Conservation (phyloP, 2,113 vertebrate species). For the Tamias sibiricus region DNA sequence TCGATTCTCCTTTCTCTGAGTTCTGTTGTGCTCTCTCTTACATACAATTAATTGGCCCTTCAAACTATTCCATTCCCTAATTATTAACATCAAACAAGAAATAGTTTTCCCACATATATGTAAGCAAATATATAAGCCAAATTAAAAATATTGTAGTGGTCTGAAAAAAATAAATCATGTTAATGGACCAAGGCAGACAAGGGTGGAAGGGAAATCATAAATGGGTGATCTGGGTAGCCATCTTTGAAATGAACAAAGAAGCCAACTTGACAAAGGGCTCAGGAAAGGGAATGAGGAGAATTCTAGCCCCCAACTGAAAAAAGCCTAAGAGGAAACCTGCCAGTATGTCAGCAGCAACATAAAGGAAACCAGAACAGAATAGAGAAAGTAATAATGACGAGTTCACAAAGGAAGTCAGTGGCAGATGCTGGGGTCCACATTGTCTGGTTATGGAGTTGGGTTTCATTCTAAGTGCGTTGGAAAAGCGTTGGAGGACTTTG, state of each 20-base stretch:
- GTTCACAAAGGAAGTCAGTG: not conserved
- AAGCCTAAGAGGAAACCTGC: not conserved
- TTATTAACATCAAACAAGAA: not conserved
- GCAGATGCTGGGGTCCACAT: not conserved
- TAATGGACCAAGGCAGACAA: not conserved
- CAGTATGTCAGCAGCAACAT: not conserved
- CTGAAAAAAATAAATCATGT: not conserved
- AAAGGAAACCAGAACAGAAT: not conserved
- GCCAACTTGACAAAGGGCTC: not conserved
- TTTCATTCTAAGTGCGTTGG: not conserved
- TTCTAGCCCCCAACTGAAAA: not conserved
- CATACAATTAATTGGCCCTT: not conserved
- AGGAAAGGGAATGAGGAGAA: not conserved
- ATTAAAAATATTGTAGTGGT: not conserved
- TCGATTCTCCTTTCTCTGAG: not conserved
- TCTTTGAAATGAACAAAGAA: constrained; percentile 10
- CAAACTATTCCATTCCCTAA: not conserved
- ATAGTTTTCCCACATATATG: not conserved
- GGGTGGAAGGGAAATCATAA: not conserved
- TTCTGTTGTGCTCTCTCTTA: not conserved
- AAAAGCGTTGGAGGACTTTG: not conserved
- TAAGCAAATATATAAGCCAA: not conserved
- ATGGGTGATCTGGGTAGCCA: not conserved
- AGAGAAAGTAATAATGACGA: not conserved
- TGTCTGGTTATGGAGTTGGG: not conserved